Conservation (phyloP, 2,113 vertebrate genomes). For the Cryptoleucopteryx plumbea region DNA sequence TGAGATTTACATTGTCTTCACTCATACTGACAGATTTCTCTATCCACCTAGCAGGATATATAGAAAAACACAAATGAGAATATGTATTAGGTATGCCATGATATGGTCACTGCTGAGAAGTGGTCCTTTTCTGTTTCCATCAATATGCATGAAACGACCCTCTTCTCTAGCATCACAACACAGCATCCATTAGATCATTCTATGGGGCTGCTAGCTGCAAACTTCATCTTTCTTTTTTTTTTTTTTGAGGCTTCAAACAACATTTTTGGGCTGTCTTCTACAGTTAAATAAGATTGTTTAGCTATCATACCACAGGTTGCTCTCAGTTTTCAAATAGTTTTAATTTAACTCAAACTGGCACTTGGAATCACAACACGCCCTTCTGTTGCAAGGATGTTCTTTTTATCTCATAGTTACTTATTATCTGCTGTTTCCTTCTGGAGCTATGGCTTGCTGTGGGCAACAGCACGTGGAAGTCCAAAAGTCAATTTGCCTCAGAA, state of each 20-base stretch:
- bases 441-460: neutral
- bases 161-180: neutral
- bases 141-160: neutral
- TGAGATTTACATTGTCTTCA: neutral
- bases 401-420: neutral
- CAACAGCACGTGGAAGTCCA: neutral
- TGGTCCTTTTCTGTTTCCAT: neutral
- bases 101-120: neutral
- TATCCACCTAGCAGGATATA: neutral
- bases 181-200: neutral
- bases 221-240: neutral
- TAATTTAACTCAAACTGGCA: neutral
- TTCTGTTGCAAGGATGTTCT: neutral
- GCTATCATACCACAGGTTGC: neutral
- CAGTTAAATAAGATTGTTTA: neutral
- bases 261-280: neutral
- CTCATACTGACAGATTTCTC: neutral
- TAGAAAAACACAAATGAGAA: neutral
- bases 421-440: neutral
- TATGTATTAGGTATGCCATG: neutral
- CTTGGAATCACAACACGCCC: neutral
- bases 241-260: neutral
- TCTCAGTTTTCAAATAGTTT: neutral
- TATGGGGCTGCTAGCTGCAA: neutral
- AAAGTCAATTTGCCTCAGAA: neutral